Evolutionary conservation across 2,113 vertebrate species (phyloP), one percentile per base, ranked within the genome.

Genomic region (Uria lomvia): DNA sequence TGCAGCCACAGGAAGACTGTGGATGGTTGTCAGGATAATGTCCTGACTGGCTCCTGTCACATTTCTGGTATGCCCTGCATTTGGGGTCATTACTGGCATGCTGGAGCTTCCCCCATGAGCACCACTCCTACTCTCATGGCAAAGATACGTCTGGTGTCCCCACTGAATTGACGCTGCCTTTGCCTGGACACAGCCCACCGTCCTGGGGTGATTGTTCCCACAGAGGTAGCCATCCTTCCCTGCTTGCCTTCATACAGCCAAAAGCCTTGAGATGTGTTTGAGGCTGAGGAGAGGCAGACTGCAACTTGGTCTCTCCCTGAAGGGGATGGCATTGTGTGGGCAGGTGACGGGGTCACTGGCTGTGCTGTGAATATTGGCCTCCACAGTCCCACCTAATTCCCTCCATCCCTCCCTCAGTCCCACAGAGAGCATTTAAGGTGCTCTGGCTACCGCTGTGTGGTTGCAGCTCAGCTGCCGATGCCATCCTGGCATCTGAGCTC

Each of bases 91-190:
- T 81, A 24, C 16, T 47, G 34, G 38, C 6, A 23, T 87, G 23
- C 38, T 74, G 65, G 14, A 15, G 11, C 53, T 83, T 80, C 47
- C 22, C 27, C 15, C 15, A 2, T 26, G 30, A 72, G n/a, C 52
- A 16, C 2, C 40, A 4, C 5, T 83, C 5, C 36, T 22, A 32
- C 30, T 24, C 11, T 45, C 1, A 3, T 38, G 65, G 53, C 63
- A 63, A n/a, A 88, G 42, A 7, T 2, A 0, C 62, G 8, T 12
- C n/a, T 95, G 56, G 13, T 71, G 63, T 71, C 32, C 45, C 26
- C 52, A n/a, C 2, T 1, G 2, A 20, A 17, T 3, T 19, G 5
- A 10, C 0, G 0, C 32, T 38, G 6, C 43, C 47, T 22, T 84
- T 55, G 14, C 72, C 52, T 74, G 76, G 22, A 15, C 18, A 16